Conservation (phyloP, 2,113 vertebrate species). For the Capricornis sumatraensis region DNA sequence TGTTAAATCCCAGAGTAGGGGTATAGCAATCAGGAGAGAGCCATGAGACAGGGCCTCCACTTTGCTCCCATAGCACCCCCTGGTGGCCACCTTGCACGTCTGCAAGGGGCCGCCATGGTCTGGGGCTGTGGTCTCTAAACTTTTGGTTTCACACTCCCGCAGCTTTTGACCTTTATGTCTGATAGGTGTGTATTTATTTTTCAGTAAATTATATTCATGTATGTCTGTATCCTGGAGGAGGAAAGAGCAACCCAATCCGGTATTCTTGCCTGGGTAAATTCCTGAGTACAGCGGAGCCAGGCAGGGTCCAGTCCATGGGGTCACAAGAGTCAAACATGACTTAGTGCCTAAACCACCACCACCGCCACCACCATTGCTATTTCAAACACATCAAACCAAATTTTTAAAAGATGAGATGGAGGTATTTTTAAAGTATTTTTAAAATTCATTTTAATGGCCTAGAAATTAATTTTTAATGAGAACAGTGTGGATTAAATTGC, state of each 20-base stretch:
- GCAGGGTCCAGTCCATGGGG: background rate
- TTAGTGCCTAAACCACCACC: background rate
- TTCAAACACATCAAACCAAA: background rate
- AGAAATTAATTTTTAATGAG: background rate
- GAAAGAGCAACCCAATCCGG: background rate
- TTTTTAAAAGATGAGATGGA: background rate
- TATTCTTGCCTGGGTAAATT: background rate
- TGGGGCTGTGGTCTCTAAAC: background rate
- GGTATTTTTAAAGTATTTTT: background rate
- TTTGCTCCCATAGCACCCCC: conserved; percentile 20
- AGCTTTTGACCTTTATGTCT: background rate
- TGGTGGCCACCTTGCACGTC: background rate
- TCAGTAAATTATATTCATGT: background rate
- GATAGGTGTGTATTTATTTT: background rate
- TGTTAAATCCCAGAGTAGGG: background rate
- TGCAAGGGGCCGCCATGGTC: background rate
- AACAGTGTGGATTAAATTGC: background rate
- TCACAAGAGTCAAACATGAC: background rate
- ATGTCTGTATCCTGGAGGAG: background rate
- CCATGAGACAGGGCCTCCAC: background rate
- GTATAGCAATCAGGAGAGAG: background rate
- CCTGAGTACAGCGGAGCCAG: background rate
- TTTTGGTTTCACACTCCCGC: background rate
- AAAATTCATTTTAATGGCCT: background rate
- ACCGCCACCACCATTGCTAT: background rate